A percentile compares a stretch with the other conserved stretches of the same genome.
phyloP scores from a whole-genome alignment of 2,888 invertebrate species.

The Cephus spinipes region DNA sequence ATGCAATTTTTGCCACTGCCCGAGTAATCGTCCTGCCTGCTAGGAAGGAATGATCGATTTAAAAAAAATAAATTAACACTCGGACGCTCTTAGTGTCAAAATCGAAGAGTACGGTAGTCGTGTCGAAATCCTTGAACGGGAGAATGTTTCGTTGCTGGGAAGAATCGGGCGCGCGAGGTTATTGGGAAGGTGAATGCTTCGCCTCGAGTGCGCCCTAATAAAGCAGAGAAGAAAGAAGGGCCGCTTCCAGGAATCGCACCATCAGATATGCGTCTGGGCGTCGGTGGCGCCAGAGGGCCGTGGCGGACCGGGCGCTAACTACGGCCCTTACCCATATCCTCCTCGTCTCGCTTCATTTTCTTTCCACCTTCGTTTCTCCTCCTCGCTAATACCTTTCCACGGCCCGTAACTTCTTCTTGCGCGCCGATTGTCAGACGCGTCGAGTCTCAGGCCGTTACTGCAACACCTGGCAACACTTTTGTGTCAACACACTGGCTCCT shows the following conservation, averaged over 20 bases:
- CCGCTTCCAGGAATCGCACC: constrained; percentile 47
- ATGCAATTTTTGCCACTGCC: neutral
- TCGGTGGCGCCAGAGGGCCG: constrained; percentile 51
- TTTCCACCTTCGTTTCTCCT: constrained; percentile 34
- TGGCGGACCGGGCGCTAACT: constrained; percentile 60
- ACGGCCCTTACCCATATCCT: constrained; percentile 31
- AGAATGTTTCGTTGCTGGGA: constrained; percentile 28
- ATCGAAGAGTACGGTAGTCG: neutral
- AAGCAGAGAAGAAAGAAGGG: constrained; percentile 41
- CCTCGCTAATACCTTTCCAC: neutral
- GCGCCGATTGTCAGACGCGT: constrained; percentile 13
- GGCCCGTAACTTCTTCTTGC: neutral
- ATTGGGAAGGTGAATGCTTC: constrained; percentile 51
- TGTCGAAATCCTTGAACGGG: constrained; percentile 32
- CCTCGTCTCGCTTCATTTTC: constrained; percentile 47
- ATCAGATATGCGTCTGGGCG: constrained; percentile 48
- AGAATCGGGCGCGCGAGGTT: constrained; percentile 43
- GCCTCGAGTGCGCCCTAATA: constrained; percentile 32
- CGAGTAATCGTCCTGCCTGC: neutral
- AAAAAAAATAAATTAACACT: neutral
- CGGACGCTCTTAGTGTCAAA: neutral
- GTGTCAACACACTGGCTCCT: neutral
- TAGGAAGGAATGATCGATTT: neutral
- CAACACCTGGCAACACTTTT: constrained; percentile 4
- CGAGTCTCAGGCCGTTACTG: constrained; percentile 4